Percentiles rank a stretch among this genome's conserved stretches.
Conservation (phyloP, 30 jellyfish, hydroid and myxozoan genomes). For the Aurelia coerulea region DNA sequence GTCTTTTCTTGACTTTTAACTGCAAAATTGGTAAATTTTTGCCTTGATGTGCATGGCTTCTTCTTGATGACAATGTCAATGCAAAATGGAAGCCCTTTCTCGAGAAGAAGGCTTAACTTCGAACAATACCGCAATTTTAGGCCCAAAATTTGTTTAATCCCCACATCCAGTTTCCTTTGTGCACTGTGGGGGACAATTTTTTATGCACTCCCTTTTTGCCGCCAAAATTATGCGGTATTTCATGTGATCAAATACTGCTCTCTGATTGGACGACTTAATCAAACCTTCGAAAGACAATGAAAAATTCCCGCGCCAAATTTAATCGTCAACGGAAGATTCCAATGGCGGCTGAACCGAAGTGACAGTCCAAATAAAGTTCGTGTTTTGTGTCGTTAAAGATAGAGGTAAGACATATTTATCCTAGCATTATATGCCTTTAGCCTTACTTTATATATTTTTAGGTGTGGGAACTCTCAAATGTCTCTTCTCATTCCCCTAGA, state of each 20-base stretch:
- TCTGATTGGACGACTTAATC: conserved; percentile 46
- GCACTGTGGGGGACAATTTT: not conserved
- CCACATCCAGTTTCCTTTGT: too few relatives aligned
- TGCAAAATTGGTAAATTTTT: too few relatives aligned
- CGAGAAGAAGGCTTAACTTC: too few relatives aligned
- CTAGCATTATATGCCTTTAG: not conserved
- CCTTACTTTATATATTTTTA: too few relatives aligned
- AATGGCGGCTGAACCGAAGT: conserved; percentile 1
- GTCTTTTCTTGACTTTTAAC: too few relatives aligned
- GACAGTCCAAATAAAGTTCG: not conserved
- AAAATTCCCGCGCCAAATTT: conserved; percentile 66
- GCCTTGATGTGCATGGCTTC: too few relatives aligned
- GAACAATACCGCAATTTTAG: too few relatives aligned
- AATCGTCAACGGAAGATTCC: conserved; percentile 19
- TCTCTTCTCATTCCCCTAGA: too few relatives aligned
- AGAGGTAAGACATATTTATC: not conserved
- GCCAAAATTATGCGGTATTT: conserved; percentile 22
- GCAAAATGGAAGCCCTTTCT: too few relatives aligned
- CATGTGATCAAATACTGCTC: conserved; percentile 14
- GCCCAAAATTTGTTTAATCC: too few relatives aligned
- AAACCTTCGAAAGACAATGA: conserved; percentile 14
- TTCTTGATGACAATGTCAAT: too few relatives aligned
- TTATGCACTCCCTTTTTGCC: conserved; percentile 20
- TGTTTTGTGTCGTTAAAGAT: not conserved
- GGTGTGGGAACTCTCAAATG: too few relatives aligned